Evolutionary conservation across 2,113 vertebrate genomes (phyloP).

Genomic region (crab-eating macaque (Macaca fascicularis)): DNA sequence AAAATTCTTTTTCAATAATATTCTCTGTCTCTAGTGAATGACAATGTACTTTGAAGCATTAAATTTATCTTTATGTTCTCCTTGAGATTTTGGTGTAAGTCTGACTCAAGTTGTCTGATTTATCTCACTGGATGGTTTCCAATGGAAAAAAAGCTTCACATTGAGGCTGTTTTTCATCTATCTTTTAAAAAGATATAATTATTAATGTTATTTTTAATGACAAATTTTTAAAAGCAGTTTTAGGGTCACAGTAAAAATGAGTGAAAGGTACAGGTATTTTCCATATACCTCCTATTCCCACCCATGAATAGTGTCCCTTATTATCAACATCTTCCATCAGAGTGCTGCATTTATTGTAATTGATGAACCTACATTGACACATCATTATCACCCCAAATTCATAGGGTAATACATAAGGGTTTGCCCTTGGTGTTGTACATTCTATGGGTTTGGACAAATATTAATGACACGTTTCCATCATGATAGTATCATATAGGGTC

Average conservation of each 20-base stretch:
- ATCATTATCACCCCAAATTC: neutral
- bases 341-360: neutral
- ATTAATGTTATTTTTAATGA: neutral
- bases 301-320: neutral
- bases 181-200: conserved; percentile 3
- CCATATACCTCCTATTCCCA: neutral
- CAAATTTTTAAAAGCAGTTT: neutral
- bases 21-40: neutral
- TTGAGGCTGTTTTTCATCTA: neutral
- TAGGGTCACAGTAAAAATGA: neutral
- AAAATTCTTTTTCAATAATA: neutral
- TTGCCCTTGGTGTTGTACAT: neutral
- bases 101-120: conserved; percentile 9
- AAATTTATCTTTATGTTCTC: neutral
- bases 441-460: neutral
- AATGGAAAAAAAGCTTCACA: neutral
- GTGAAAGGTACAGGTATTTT: neutral
- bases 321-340: neutral
- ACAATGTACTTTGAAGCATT: neutral
- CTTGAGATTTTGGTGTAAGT: neutral
- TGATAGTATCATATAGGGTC: neutral
- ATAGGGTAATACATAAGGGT: neutral
- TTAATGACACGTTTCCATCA: neutral
- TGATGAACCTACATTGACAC: neutral
- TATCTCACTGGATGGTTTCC: conserved; percentile 4